Conservation (phyloP, 2,888 invertebrate species). For the Creontiades dilutus region DNA sequence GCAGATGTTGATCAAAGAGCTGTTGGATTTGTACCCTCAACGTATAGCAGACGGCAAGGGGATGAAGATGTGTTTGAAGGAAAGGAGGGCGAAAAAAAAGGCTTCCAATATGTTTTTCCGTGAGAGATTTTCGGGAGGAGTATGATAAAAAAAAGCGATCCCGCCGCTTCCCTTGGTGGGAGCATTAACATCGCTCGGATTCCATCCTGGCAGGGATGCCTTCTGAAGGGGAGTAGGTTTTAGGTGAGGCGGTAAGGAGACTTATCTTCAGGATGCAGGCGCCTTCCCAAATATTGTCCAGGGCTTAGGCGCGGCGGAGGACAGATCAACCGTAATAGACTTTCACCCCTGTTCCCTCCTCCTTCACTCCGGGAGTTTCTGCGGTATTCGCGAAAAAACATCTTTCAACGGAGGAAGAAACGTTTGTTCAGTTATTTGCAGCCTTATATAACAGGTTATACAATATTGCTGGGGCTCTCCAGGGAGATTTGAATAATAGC, state of each 20-base stretch:
- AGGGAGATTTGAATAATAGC: conserved; percentile 17
- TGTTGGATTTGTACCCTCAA: background rate
- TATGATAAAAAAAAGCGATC: conserved; percentile 1
- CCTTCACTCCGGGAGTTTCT: background rate
- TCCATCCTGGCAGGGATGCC: background rate
- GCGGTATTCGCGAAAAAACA: background rate
- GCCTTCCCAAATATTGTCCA: conserved; percentile 59
- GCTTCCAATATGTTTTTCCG: conserved; percentile 1
- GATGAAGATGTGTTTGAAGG: conserved; percentile 23
- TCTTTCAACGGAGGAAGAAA: background rate
- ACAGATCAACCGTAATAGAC: conserved; percentile 62
- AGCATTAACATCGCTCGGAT: conserved; percentile 14
- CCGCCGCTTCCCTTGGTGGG: background rate
- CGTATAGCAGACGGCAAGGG: background rate
- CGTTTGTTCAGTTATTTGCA: conserved; percentile 39
- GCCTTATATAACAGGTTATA: conserved; percentile 17
- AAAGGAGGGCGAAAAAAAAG: background rate
- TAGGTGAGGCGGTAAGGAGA: conserved; percentile 24
- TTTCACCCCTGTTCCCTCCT: conserved; percentile 8
- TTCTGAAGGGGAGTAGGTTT: background rate
- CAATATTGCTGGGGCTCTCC: background rate
- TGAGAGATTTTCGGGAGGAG: conserved; percentile 1
- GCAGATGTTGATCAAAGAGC: background rate
- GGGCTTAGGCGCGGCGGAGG: conserved; percentile 42
- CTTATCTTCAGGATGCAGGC: conserved; percentile 56